These are phyloP conservation scores for Scarus forsteni DNA, from an alignment of 2,797 vertebrate genomes.

Conservation along the genomic window DNA sequence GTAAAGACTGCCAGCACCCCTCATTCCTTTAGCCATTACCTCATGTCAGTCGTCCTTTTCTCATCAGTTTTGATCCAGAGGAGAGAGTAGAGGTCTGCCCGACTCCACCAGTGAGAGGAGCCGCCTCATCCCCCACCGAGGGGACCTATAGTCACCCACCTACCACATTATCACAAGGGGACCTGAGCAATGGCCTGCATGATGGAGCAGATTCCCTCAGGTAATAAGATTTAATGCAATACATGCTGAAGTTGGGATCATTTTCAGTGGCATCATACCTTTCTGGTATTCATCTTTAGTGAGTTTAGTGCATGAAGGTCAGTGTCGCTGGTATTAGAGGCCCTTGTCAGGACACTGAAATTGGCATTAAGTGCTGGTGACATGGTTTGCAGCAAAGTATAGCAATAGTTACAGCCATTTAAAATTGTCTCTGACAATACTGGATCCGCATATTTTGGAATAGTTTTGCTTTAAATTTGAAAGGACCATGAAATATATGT, in stretches of 20 bases:
- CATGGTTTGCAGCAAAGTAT: no score
- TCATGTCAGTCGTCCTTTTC: constrained; percentile 41
- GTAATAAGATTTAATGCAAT: constrained; percentile 64
- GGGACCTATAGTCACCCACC: constrained; percentile 89
- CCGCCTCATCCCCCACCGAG: constrained; percentile 88
- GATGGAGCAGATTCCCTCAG: constrained; percentile 86
- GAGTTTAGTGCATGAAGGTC: no score
- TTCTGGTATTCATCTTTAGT: no score
- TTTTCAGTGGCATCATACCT: background rate
- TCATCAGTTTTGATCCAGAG: constrained; percentile 88
- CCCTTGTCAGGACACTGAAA: no score
- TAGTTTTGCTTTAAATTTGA: no score
- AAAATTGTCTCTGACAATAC: no score
- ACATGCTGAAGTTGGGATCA: background rate
- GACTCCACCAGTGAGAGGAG: constrained; percentile 90
- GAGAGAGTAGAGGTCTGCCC: constrained; percentile 76
- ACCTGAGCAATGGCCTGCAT: constrained; percentile 86
- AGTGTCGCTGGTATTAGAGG: no score
- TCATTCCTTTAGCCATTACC: constrained; percentile 36
- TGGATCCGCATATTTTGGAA: no score
- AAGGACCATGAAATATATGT: no score
- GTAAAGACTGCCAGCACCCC: constrained; percentile 20
- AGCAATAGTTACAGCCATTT: no score
- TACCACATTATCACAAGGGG: constrained; percentile 86
- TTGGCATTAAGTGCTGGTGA: no score